Conservation (phyloP, 2,888 invertebrate species). For the Heliconius erato region DNA sequence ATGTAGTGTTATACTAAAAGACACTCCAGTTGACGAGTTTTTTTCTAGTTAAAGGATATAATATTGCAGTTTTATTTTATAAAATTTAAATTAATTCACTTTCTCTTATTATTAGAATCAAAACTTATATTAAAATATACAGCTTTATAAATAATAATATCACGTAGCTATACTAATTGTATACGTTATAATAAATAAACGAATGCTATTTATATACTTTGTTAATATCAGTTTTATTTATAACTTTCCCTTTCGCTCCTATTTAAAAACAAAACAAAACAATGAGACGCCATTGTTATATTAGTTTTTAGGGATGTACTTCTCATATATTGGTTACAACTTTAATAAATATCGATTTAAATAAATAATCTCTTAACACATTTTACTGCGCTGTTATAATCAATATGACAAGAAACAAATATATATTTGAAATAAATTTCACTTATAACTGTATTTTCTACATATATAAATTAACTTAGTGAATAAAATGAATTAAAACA, state of each 20-base stretch:
- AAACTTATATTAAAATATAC: background rate
- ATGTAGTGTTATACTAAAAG: background rate
- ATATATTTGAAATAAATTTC: background rate
- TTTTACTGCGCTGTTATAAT: background rate
- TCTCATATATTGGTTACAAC: background rate
- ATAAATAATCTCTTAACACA: background rate
- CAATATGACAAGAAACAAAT: background rate
- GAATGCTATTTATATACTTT: background rate
- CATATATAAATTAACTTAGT: background rate
- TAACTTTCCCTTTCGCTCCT: constrained; percentile 26
- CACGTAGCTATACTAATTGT: background rate
- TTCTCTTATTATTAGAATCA: background rate
- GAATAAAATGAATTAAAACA: background rate
- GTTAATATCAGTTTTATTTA: constrained; percentile 2
- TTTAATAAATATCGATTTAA: background rate
- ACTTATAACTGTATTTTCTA: background rate
- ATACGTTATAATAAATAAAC: background rate
- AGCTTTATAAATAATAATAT: background rate
- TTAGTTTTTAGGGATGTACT: constrained; percentile 30
- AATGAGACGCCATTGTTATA: constrained; percentile 26
- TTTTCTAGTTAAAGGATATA: background rate
- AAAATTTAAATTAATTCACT: constrained; percentile 4
- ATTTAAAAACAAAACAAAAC: constrained; percentile 38
- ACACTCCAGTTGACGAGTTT: background rate
- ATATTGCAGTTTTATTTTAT: background rate